A percentile compares a stretch with the other conserved stretches of the same genome.
Evolutionary conservation across 2,888 invertebrate genomes (phyloP).

Genomic region (Campaea margaritaria): DNA sequence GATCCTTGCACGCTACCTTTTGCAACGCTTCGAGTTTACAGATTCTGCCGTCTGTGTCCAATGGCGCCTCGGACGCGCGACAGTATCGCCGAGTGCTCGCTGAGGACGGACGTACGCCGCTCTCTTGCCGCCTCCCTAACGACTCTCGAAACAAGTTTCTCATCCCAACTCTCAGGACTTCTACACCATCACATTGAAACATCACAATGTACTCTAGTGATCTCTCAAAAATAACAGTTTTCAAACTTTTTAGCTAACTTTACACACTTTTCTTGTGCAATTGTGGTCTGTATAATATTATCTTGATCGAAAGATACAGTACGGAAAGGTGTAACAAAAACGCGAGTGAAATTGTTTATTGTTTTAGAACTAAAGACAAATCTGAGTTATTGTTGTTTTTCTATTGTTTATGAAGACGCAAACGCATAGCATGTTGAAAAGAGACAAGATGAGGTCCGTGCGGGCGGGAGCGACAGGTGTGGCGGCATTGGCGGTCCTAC

Average conservation of each 20-base stretch:
- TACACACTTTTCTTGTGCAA: slow-evolving; percentile 67
- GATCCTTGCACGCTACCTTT: slow-evolving; percentile 60
- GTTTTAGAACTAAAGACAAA: slow-evolving; percentile 68
- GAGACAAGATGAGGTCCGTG: slow-evolving; percentile 79
- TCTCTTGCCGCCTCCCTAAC: slow-evolving; percentile 46
- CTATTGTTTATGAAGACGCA: slow-evolving; percentile 69
- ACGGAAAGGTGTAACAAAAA: slow-evolving; percentile 72
- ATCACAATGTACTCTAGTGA: slow-evolving; percentile 70
- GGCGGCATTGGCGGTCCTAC: slow-evolving; percentile 75
- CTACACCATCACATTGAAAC: slow-evolving; percentile 42
- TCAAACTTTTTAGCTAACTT: slow-evolving; percentile 57
- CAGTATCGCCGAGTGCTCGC: slow-evolving; percentile 69
- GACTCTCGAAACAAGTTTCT: slow-evolving; percentile 78
- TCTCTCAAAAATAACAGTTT: slow-evolving; percentile 54
- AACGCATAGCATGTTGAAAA: slow-evolving; percentile 71
- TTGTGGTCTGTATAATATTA: slow-evolving; percentile 65
- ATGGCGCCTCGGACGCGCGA: slow-evolving; percentile 71
- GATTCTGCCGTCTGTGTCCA: slow-evolving; percentile 53
- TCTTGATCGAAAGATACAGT: slow-evolving; percentile 69
- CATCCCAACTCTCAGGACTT: slow-evolving; percentile 49
- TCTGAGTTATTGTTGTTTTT: slow-evolving; percentile 71
- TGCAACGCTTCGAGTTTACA: slow-evolving; percentile 66
- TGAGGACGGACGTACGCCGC: slow-evolving; percentile 66
- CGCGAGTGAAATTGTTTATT: slow-evolving; percentile 77
- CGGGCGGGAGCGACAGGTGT: slow-evolving; percentile 80